Evolutionary conservation across 2,797 vertebrate genomes (phyloP).

Genomic region (Pseudochirops cupreus): DNA sequence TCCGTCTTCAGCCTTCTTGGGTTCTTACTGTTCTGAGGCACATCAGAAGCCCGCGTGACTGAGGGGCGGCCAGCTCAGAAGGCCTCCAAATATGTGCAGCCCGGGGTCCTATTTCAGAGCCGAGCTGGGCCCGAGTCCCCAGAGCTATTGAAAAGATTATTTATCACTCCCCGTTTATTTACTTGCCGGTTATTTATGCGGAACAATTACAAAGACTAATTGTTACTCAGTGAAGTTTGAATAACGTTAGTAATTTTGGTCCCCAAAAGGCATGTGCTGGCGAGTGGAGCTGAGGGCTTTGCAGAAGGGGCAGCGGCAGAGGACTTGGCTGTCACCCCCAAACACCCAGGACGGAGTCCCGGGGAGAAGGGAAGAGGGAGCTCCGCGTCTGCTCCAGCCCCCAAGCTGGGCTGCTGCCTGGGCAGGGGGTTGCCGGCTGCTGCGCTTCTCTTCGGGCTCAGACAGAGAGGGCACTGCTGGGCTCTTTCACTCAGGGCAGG

Average conservation of each 20-base stretch:
- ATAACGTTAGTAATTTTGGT: conserved; percentile 75
- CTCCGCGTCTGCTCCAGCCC: accelerated
- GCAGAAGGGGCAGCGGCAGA: neutral
- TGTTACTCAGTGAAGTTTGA: conserved; percentile 79
- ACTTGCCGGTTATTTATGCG: conserved; percentile 72
- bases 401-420: too few species aligned
- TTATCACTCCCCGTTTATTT: conserved; percentile 68
- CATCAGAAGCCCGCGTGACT: neutral
- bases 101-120: conserved; percentile 62
- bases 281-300: conserved; percentile 69
- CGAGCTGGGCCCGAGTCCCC: conserved; percentile 53
- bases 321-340: neutral
- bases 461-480: neutral
- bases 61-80: conserved; percentile 15
- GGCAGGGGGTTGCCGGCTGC: neutral
- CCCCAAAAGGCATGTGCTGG: conserved; percentile 70
- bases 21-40: neutral
- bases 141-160: conserved; percentile 51
- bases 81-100: conserved; percentile 41
- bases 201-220: conserved; percentile 63
- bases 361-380: neutral
- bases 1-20: neutral
- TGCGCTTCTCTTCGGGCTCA: too few species aligned
- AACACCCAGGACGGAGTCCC: neutral
- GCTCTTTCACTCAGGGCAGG: neutral